Evolutionary conservation across 2,888 invertebrate species (phyloP), one percentile per base, ranked within the genome.

Genomic region (Agriopis marginaria): DNA sequence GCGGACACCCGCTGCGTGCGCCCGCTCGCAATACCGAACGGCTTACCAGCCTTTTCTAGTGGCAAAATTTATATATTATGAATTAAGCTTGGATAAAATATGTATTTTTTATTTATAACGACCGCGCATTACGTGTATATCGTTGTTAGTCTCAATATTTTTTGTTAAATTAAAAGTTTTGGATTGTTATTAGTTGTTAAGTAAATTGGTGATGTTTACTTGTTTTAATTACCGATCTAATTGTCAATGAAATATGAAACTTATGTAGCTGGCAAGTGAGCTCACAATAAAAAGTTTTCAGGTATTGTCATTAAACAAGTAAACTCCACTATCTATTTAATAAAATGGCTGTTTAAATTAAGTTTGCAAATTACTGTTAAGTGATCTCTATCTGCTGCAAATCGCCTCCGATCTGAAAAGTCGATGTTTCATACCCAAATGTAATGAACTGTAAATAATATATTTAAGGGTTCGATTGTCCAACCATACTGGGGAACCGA

Each of bases 401-500:
- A 42, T 58, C 54, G 67, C 23, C 45, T 54, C 65, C 64, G 69
- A 74, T 70, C 67, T 71, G 71, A 66, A 7, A 47, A 68, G 49
- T 66, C 40, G 66, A 67, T 69, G 62, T 65, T 72, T 61, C 67
- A 72, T 32, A 45, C 53, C 55, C 61, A 66, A 32, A 74, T 82
- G 76, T 82, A 58, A 77, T 80, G 73, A 77, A 71, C 68, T 79
- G 76, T 76, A 77, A 73, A 80, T 78, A 76, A 72, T 77, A 68
- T 66, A 76, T 72, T 76, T 80, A 66, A 67, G 81, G 9, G 11
- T 40, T 86, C 86, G 86, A 78, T 80, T 86, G 89, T 90, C 86
- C 91, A 90, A 90, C 86, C 78, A 89, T 89, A 89, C 83, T 66
- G 86, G 85, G 70, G 82, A 79, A 78, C 66, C 72, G 66, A 63